Evolutionary conservation across 2,113 vertebrate genomes (phyloP).

Genomic region (Acanthochromis polyacanthus): DNA sequence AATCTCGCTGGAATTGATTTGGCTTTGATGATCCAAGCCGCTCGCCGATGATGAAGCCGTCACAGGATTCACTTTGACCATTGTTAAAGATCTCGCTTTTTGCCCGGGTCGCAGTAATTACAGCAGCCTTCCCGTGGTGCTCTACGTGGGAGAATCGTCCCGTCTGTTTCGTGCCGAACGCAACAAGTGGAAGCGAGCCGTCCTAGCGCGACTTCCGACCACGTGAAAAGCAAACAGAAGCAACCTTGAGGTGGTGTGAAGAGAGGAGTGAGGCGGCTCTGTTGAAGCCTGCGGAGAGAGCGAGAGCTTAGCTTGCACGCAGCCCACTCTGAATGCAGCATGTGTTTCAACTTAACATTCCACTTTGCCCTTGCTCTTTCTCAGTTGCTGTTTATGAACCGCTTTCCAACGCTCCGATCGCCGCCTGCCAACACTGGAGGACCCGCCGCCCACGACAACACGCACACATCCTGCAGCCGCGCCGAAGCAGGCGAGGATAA

Average conservation of each 20-base stretch:
- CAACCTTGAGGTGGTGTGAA: conserved; percentile 33
- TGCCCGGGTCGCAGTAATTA: neutral
- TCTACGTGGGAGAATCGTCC: too few relatives aligned
- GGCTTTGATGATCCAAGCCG: conserved; percentile 41
- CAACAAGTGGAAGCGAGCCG: conserved; percentile 14
- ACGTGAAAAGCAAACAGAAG: conserved; percentile 45
- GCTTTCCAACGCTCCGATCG: conserved; percentile 49
- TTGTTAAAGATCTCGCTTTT: neutral
- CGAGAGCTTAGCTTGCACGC: conserved; percentile 43
- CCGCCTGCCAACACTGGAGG: conserved; percentile 66
- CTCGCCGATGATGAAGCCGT: conserved; percentile 18
- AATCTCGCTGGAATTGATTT: conserved; percentile 45
- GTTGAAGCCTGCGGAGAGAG: conserved; percentile 1
- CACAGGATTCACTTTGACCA: conserved; percentile 1
- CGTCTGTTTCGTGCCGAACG: neutral
- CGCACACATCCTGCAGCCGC: conserved; percentile 25
- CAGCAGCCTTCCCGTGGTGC: too few relatives aligned
- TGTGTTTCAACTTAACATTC: conserved; percentile 85
- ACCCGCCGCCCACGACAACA: conserved; percentile 55
- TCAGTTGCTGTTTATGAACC: conserved; percentile 59
- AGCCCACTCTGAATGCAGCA: conserved; percentile 75
- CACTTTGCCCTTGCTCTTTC: conserved; percentile 70
- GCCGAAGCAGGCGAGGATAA: conserved; percentile 34
- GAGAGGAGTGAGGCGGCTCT: conserved; percentile 14
- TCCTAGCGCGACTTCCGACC: conserved; percentile 23